Percentiles rank a stretch among this genome's conserved stretches.
Evolutionary conservation across 2,113 vertebrate species (phyloP).

Genomic region (Pterocles burchelli): DNA sequence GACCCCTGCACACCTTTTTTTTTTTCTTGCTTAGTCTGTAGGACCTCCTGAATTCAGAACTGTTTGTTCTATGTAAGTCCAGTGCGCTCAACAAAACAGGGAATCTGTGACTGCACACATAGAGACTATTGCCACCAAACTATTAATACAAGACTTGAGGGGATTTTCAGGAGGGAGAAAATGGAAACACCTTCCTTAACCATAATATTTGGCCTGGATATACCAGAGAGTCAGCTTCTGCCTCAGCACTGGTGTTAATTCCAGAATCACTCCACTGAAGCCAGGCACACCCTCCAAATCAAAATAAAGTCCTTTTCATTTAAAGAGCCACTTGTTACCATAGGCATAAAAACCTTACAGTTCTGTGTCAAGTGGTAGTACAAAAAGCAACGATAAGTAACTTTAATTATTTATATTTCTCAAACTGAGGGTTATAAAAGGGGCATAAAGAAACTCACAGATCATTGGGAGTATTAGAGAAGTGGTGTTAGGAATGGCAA

Average conservation of each 20-base stretch:
- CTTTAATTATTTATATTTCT: conserved; percentile 4
- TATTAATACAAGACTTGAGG: background rate
- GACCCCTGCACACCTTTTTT: background rate
- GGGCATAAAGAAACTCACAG: background rate
- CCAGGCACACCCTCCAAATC: background rate
- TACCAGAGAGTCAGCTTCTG: background rate
- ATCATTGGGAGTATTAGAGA: background rate
- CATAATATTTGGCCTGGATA: background rate
- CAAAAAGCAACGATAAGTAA: background rate
- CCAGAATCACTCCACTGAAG: background rate
- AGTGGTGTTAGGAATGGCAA: background rate
- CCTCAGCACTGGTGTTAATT: background rate
- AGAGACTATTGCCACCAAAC: background rate
- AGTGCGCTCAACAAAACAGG: background rate
- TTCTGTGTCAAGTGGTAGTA: background rate
- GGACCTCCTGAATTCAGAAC: background rate
- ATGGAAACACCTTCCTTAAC: background rate
- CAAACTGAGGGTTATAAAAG: conserved; percentile 1
- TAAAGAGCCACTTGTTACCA: background rate
- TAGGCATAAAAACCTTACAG: background rate
- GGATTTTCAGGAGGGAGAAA: background rate
- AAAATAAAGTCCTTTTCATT: background rate
- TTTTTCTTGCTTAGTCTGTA: background rate
- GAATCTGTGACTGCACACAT: background rate
- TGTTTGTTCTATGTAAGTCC: background rate